Evolutionary conservation across 2,113 vertebrate species (phyloP).

Genomic region (Aleadryas rufinucha): DNA sequence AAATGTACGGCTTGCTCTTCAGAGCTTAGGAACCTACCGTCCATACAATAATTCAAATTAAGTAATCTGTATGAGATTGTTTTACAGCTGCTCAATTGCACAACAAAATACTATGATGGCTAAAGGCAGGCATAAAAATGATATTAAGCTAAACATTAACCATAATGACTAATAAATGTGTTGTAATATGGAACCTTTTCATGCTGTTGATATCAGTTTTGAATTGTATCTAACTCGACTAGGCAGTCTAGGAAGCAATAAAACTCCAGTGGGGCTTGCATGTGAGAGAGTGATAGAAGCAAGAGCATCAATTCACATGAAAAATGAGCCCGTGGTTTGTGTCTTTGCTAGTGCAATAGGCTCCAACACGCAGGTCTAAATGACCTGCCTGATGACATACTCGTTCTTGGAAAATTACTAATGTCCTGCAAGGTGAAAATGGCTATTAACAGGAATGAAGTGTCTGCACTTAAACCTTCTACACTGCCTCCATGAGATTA

Average conservation of each 20-base stretch:
- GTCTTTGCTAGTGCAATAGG: neutral
- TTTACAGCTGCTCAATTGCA: conserved; percentile 53
- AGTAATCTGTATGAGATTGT: conserved; percentile 38
- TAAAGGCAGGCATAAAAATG: conserved; percentile 41
- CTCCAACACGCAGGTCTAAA: neutral
- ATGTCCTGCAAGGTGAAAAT: conserved; percentile 18
- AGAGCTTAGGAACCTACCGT: neutral
- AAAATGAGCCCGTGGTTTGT: neutral
- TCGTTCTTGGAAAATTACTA: neutral
- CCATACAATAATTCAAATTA: conserved; percentile 11
- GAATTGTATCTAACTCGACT: conserved; percentile 22
- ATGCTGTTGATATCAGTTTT: neutral
- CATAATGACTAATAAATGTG: conserved; percentile 54
- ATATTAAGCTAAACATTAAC: conserved; percentile 60
- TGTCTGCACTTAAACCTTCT: neutral
- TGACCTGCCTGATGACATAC: neutral
- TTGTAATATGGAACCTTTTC: conserved; percentile 31
- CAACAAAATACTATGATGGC: conserved; percentile 34
- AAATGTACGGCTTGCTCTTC: neutral
- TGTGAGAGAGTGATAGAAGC: neutral
- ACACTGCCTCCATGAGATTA: neutral
- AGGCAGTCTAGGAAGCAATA: conserved; percentile 32
- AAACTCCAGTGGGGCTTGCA: neutral
- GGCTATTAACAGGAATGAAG: neutral
- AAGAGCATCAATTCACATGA: neutral